Conservation (phyloP, 2,113 vertebrate genomes). For the Catharus bicknelli region DNA sequence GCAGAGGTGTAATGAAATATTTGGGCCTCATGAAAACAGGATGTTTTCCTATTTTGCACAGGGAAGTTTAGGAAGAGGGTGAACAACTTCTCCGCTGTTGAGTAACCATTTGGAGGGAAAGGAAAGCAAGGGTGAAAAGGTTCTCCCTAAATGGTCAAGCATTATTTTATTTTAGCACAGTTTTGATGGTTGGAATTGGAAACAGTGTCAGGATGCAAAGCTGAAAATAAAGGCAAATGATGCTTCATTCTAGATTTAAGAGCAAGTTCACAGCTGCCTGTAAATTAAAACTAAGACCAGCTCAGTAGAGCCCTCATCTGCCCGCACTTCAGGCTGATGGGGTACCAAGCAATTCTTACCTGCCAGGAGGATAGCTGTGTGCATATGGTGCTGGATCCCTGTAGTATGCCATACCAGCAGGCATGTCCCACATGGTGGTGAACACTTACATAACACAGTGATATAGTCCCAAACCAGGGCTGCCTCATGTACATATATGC, state of each 20-base stretch:
- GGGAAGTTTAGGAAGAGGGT: not conserved
- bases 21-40: not conserved
- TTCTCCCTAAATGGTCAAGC: not conserved
- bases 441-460: rapidly evolving
- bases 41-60: not conserved
- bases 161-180: not conserved
- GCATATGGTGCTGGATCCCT: rapidly evolving
- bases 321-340: not conserved
- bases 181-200: not conserved
- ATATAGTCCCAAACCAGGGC: not conserved
- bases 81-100: not conserved
- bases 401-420: not conserved
- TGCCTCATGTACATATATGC: rapidly evolving
- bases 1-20: not conserved
- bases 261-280: not conserved
- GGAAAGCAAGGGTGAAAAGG: not conserved
- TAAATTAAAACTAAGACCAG: not conserved
- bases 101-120: not conserved
- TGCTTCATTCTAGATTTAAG: not conserved
- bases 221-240: not conserved
- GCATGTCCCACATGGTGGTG: not conserved
- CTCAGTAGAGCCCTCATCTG: not conserved
- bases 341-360: not conserved
- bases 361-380: not conserved
- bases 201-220: not conserved